phyloP scores from a whole-genome alignment of 2,888 invertebrate species.

The Clivina fossor region DNA sequence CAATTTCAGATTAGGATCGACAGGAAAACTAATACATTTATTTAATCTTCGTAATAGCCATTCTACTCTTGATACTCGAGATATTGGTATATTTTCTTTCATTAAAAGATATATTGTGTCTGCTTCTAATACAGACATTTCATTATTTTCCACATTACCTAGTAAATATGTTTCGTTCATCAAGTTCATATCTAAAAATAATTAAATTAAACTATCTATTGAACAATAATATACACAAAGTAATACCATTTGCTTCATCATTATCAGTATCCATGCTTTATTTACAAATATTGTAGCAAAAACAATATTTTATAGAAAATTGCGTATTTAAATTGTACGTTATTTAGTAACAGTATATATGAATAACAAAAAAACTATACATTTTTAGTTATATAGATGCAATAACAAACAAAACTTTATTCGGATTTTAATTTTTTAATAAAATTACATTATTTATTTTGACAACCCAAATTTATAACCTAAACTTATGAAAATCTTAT shows the following conservation, averaged over 20 bases:
- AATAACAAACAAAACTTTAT: too few relatives aligned
- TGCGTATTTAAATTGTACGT: too few relatives aligned
- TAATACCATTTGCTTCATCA: conserved; percentile 20
- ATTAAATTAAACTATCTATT: conserved; percentile 1
- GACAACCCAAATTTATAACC: too few relatives aligned
- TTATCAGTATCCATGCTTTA: conserved; percentile 18
- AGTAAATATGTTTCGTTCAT: too few relatives aligned
- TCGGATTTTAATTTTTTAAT: too few relatives aligned
- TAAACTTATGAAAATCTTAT: too few relatives aligned
- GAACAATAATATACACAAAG: conserved; percentile 7
- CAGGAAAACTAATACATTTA: conserved; percentile 57
- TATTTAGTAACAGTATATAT: too few relatives aligned
- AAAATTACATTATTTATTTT: too few relatives aligned
- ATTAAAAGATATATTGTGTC: conserved; percentile 67
- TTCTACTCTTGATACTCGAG: conserved; percentile 70
- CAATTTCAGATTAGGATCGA: conserved; percentile 44
- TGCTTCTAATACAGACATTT: conserved; percentile 55
- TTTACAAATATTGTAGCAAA: conserved; percentile 10
- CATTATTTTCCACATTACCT: conserved; percentile 9
- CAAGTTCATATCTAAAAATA: neutral
- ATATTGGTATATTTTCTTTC: conserved; percentile 71
- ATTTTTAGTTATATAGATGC: too few relatives aligned
- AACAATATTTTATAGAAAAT: too few relatives aligned
- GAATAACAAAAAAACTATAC: too few relatives aligned
- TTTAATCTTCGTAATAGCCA: conserved; percentile 74